Conservation (phyloP, 2,888 invertebrate species). For the Leucoma salicis region DNA sequence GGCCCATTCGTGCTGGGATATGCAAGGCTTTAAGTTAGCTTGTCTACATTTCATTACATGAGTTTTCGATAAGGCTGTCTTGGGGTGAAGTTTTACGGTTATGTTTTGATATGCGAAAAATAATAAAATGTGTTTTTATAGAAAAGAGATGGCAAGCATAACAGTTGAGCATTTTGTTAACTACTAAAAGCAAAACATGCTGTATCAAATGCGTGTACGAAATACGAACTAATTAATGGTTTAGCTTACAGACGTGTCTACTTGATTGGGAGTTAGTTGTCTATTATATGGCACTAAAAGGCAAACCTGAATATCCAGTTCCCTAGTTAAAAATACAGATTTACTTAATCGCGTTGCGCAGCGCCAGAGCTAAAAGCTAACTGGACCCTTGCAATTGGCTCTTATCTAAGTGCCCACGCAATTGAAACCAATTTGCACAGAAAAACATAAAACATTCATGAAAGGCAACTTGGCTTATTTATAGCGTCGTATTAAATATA, state of each 20-base stretch:
- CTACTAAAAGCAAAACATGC: neutral
- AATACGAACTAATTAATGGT: constrained; percentile 9
- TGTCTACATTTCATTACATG: no score
- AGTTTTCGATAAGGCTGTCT: no score
- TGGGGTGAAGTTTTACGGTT: no score
- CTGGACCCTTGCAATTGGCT: constrained; percentile 13
- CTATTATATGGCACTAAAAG: constrained; percentile 23
- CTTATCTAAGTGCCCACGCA: constrained; percentile 20
- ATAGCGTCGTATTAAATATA: neutral
- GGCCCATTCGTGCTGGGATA: no score
- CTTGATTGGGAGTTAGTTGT: constrained; percentile 20
- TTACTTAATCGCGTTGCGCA: constrained; percentile 18
- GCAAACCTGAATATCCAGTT: constrained; percentile 19
- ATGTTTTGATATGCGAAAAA: no score
- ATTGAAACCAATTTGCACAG: constrained; percentile 16
- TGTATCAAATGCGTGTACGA: neutral
- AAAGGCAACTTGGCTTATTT: constrained; percentile 2
- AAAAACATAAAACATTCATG: constrained; percentile 13
- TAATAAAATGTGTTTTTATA: no score
- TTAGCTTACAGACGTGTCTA: constrained; percentile 13
- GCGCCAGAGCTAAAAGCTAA: constrained; percentile 14
- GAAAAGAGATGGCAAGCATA: no score
- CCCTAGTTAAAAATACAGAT: constrained; percentile 24
- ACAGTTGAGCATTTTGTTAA: no score
- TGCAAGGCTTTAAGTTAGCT: no score